Conservation (phyloP, 2,797 vertebrate species). For the Mycteria americana region DNA sequence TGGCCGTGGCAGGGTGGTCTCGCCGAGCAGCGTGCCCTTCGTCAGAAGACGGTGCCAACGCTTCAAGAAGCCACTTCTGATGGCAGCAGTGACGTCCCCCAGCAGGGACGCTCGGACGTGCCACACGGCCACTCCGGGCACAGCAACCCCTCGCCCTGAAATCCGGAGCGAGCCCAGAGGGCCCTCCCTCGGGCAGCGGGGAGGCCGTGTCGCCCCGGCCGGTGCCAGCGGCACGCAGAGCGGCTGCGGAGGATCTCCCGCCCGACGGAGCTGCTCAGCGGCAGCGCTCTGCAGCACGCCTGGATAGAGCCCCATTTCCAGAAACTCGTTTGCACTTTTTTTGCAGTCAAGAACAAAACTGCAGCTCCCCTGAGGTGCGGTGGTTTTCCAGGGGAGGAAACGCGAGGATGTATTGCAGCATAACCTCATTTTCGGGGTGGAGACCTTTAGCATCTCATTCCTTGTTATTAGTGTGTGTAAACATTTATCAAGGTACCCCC, state of each 20-base stretch:
- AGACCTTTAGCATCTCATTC: background rate
- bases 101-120: background rate
- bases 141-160: background rate
- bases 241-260: background rate
- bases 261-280: background rate
- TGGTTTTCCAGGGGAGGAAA: background rate
- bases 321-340: background rate
- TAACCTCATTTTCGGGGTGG: background rate
- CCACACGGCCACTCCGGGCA: fast-evolving
- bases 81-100: background rate
- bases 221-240: background rate
- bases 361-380: background rate
- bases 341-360: background rate
- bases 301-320: background rate
- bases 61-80: background rate
- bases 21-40: background rate
- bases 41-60: background rate
- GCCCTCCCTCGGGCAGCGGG: fast-evolving
- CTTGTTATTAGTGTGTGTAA: fast-evolving
- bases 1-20: background rate
- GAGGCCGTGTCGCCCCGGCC: background rate
- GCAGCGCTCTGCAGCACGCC: fast-evolving
- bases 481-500: background rate
- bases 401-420: fast-evolving
- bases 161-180: background rate